A percentile compares a stretch with the other conserved stretches of the same genome.
Conservation (phyloP, 2,797 vertebrate genomes). For the Lepidocolaptes lacrymiger region DNA sequence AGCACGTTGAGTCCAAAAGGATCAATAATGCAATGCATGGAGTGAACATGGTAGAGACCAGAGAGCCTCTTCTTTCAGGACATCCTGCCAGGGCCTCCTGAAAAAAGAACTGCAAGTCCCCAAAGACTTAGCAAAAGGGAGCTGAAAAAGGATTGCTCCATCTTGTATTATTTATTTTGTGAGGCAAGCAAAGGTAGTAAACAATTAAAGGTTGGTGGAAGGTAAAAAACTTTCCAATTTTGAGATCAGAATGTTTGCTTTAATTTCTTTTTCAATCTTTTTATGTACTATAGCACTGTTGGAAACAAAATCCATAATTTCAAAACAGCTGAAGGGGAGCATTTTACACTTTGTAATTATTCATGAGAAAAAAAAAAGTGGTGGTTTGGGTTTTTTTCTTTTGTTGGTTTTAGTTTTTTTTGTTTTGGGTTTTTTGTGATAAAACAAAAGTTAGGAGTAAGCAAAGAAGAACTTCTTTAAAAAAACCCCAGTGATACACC, state of each 20-base stretch:
- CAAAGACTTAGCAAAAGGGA: not conserved
- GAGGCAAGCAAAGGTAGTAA: not conserved
- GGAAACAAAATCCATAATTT: not conserved
- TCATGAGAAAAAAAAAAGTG: not conserved
- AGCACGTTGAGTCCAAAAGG: not conserved
- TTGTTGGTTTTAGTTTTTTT: not conserved
- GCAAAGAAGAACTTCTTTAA: not conserved
- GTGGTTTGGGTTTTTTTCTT: not conserved
- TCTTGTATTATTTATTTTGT: not conserved
- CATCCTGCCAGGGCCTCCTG: not conserved
- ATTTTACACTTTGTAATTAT: not conserved
- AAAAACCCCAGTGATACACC: not conserved
- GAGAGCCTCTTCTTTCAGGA: not conserved
- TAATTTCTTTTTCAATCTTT: not conserved
- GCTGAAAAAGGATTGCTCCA: not conserved
- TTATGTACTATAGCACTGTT: not conserved
- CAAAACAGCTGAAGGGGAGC: not conserved
- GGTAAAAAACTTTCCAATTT: not conserved
- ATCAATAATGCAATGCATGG: not conserved
- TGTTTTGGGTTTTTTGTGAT: not conserved
- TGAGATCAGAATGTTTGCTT: not conserved
- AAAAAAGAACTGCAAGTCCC: not conserved
- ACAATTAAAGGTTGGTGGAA: not conserved
- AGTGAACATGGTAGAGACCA: accelerated
- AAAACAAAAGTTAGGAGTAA: not conserved